Evolutionary conservation across 1,140 invertebrate genomes (phyloP).

Genomic region (Drosophila nannoptera): DNA sequence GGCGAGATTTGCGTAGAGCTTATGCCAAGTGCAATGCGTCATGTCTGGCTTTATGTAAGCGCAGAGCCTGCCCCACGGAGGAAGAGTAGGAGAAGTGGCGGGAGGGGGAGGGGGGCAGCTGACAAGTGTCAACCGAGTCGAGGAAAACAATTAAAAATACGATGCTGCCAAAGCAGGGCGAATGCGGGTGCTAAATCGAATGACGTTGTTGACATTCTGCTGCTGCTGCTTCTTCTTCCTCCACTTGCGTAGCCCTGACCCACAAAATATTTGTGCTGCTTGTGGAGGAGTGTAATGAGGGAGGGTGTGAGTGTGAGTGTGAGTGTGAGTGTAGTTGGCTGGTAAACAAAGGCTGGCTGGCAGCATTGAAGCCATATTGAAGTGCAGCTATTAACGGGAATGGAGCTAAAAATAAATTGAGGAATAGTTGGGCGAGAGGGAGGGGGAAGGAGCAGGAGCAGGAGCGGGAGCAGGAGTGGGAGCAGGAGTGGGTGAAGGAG

Average conservation of each 20-base stretch:
- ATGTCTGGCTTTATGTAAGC: constrained; percentile 19
- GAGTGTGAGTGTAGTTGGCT: no score
- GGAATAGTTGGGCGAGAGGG: no score
- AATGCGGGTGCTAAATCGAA: constrained; percentile 38
- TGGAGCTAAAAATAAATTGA: background rate
- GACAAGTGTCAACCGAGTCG: constrained; percentile 12
- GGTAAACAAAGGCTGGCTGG: background rate
- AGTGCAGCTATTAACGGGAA: background rate
- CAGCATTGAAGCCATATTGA: constrained; percentile 1
- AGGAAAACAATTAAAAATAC: constrained; percentile 32
- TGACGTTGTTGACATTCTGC: constrained; percentile 23
- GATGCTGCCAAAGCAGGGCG: background rate
- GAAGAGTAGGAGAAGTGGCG: background rate
- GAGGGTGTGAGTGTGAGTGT: no score
- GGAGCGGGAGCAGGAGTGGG: no score
- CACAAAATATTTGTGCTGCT: constrained; percentile 8
- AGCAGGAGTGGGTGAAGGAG: no score
- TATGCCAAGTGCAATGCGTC: constrained; percentile 26
- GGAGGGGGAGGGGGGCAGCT: background rate
- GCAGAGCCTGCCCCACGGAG: background rate
- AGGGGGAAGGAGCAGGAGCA: no score
- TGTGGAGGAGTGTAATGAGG: background rate
- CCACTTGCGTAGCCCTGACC: constrained; percentile 27
- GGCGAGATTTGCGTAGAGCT: constrained; percentile 4
- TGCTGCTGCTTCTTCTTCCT: no score